phyloP scores from a whole-genome alignment of 2,113 vertebrate species.

The Mixornis gularis region DNA sequence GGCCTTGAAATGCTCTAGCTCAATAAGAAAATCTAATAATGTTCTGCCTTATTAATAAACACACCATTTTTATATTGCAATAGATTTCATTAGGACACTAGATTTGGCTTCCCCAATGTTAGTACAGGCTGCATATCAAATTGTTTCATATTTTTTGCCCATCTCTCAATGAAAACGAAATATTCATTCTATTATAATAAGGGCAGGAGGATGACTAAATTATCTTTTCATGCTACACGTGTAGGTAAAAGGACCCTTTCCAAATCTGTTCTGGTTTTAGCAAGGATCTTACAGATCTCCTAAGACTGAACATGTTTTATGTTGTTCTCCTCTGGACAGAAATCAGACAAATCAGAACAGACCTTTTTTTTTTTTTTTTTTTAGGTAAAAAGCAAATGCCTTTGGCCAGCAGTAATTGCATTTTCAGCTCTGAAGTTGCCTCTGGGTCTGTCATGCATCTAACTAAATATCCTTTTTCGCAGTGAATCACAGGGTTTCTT shows the following conservation, averaged over 20 bases:
- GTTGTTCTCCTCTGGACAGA: neutral
- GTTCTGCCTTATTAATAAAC: constrained; percentile 54
- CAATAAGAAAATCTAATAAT: constrained; percentile 32
- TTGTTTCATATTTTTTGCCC: neutral
- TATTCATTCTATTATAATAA: neutral
- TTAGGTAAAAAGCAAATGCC: neutral
- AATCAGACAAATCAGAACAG: neutral
- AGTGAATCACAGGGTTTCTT: constrained; percentile 54
- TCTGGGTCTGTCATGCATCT: constrained; percentile 43
- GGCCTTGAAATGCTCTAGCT: constrained; percentile 21
- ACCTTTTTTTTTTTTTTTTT: neutral
- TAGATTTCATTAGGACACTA: neutral
- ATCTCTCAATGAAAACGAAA: neutral
- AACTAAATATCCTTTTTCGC: constrained; percentile 26
- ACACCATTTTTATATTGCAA: neutral
- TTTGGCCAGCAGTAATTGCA: constrained; percentile 26
- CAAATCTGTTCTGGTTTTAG: neutral
- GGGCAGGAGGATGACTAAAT: neutral
- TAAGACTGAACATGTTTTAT: neutral
- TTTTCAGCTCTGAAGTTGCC: constrained; percentile 25
- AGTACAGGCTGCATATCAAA: neutral
- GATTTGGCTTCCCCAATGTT: neutral
- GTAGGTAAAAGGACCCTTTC: neutral
- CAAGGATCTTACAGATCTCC: neutral
- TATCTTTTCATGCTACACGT: neutral